These are phyloP conservation scores for Auanema freiburgensis DNA, from an alignment of 2,888 invertebrate genomes.

Conservation along the genomic window DNA sequence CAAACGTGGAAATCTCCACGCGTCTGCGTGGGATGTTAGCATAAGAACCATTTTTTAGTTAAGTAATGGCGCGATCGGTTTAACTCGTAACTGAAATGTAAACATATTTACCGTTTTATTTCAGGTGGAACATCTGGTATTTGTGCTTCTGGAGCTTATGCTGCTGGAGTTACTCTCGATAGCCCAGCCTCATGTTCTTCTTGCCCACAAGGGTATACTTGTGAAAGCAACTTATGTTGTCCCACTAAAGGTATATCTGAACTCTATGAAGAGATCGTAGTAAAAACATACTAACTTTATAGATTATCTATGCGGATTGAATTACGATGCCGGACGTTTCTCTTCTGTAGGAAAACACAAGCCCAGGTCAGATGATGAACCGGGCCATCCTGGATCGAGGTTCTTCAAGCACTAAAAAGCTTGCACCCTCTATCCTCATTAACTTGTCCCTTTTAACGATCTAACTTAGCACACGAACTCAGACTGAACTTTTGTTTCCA, in stretches of 20 bases:
- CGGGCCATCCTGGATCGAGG: slow-evolving; percentile 3
- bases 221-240: slow-evolving; percentile 50
- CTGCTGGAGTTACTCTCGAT: slow-evolving; percentile 37
- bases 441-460: neutral
- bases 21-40: neutral
- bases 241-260: slow-evolving; percentile 50
- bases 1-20: neutral
- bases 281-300: slow-evolving; percentile 11
- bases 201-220: slow-evolving; percentile 57
- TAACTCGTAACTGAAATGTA: neutral
- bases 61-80: neutral
- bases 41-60: neutral
- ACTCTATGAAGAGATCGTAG: neutral
- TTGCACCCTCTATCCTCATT: neutral
- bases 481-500: slow-evolving; percentile 14
- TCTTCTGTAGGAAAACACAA: slow-evolving; percentile 53
- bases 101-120: neutral
- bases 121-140: slow-evolving; percentile 18
- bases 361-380: slow-evolving; percentile 34
- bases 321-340: slow-evolving; percentile 61
- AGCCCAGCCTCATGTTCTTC: slow-evolving; percentile 33
- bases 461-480: neutral
- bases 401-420: neutral
- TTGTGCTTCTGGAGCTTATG: slow-evolving; percentile 36
- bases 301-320: slow-evolving; percentile 51